A percentile compares a stretch with the other conserved stretches of the same genome.
Conservation (phyloP, 2,888 invertebrate species). For the Ypsolopha sequella region DNA sequence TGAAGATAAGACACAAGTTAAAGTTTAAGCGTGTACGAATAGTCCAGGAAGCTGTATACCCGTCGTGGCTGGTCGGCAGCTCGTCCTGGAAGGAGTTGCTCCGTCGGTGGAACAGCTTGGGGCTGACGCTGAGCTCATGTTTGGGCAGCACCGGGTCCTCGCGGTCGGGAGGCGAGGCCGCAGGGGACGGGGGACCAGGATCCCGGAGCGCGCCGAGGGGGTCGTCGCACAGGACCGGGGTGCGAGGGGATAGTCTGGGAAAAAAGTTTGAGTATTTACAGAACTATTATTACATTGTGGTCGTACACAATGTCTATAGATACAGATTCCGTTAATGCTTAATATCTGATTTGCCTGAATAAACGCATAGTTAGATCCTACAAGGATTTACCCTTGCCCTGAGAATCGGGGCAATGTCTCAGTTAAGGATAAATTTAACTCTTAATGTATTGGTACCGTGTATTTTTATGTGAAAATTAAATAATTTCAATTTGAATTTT, state of each 20-base stretch:
- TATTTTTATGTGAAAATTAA: too few species aligned
- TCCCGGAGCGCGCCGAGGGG: conserved; percentile 85
- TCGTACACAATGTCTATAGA: too few species aligned
- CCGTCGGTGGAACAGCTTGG: conserved; percentile 75
- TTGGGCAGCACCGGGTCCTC: conserved; percentile 21
- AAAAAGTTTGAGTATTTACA: background rate
- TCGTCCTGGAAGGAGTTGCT: conserved; percentile 66
- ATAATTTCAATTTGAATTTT: too few species aligned
- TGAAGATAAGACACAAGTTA: background rate
- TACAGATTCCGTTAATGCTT: too few species aligned
- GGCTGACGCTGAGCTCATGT: conserved; percentile 73
- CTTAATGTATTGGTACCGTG: too few species aligned
- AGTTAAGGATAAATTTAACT: too few species aligned
- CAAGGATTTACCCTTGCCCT: too few species aligned
- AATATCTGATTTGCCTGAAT: too few species aligned
- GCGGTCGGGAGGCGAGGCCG: conserved; percentile 15
- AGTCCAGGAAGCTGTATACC: conserved; percentile 51
- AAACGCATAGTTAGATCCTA: too few species aligned
- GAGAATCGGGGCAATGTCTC: too few species aligned
- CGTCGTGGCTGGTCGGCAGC: conserved; percentile 46
- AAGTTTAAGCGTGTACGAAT: conserved; percentile 1
- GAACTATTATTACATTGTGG: too few species aligned
- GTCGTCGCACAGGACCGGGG: conserved; percentile 92
- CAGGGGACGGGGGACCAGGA: conserved; percentile 15
- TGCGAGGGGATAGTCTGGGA: conserved; percentile 77